Evolutionary conservation across 64 coral and sea anemone species (phyloP).

Genomic region (Dendronephthya gigantea): DNA sequence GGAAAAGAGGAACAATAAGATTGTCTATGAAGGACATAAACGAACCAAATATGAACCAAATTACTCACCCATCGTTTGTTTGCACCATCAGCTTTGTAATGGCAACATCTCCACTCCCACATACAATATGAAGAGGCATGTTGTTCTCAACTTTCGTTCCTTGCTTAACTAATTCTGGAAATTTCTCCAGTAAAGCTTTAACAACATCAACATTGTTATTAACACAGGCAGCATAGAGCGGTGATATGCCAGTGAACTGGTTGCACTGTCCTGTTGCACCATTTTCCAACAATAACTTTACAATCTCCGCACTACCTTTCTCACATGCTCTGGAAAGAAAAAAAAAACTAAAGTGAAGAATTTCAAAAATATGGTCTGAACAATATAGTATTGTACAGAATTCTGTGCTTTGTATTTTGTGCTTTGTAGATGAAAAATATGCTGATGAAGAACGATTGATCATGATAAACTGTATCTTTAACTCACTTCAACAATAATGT

Average conservation of each 20-base stretch:
- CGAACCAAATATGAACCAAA: no score
- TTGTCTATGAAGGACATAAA: no score
- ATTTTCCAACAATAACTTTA: constrained; percentile 43
- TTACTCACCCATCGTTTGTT: constrained; percentile 50
- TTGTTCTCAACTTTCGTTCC: constrained; percentile 55
- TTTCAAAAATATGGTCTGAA: background rate
- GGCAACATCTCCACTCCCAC: constrained; percentile 46
- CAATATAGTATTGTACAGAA: no score
- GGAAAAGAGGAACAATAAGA: no score
- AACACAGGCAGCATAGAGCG: constrained; percentile 67
- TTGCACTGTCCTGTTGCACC: constrained; percentile 60
- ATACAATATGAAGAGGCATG: constrained; percentile 73
- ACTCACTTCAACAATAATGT: background rate
- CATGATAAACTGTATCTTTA: background rate
- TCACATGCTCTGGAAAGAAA: constrained; percentile 60
- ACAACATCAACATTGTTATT: constrained; percentile 63
- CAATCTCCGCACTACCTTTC: constrained; percentile 60
- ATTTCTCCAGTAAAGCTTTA: constrained; percentile 43
- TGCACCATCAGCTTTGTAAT: constrained; percentile 72
- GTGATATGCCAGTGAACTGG: constrained; percentile 70
- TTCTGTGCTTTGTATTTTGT: no score
- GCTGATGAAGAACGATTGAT: background rate
- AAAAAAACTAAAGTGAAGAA: constrained; percentile 17
- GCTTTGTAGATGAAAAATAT: no score
- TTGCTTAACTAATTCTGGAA: constrained; percentile 51